Evolutionary conservation across 2,888 invertebrate species (phyloP).

Genomic region (Callyntrura sp.): DNA sequence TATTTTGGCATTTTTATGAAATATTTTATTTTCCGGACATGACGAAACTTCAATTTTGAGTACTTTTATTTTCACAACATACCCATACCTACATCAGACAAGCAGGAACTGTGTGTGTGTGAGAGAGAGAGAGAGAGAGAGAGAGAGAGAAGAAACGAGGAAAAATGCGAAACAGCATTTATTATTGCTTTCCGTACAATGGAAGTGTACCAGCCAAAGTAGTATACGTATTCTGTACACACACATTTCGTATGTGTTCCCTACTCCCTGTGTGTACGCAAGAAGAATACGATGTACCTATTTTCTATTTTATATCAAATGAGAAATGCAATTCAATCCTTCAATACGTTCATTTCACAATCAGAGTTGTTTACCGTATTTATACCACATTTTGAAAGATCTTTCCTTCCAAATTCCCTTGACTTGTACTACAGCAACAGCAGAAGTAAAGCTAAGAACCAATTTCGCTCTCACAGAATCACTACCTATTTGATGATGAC

Average conservation of each 20-base stretch:
- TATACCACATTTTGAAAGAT: not conserved
- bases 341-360: conserved; percentile 24
- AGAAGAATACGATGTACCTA: not conserved
- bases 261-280: too few species aligned
- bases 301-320: conserved; percentile 5
- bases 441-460: not conserved
- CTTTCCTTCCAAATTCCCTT: not conserved
- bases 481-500: conserved; percentile 36
- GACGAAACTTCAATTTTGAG: conserved; percentile 51
- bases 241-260: too few species aligned
- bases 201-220: too few species aligned
- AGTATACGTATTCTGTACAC: too few species aligned
- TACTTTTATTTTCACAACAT: conserved; percentile 34
- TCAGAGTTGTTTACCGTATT: conserved; percentile 6
- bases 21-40: conserved; percentile 64
- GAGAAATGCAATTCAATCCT: conserved; percentile 5
- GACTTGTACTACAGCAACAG: too few species aligned
- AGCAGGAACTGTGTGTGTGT: too few species aligned
- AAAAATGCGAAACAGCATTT: too few species aligned
- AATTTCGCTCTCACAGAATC: not conserved
- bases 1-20: conserved; percentile 66
- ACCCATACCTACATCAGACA: not conserved
- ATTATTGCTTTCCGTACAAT: too few species aligned
- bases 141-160: not conserved
- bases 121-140: not conserved